Evolutionary conservation across 1,140 invertebrate genomes (phyloP).

Genomic region (Apocrypta bakeri): DNA sequence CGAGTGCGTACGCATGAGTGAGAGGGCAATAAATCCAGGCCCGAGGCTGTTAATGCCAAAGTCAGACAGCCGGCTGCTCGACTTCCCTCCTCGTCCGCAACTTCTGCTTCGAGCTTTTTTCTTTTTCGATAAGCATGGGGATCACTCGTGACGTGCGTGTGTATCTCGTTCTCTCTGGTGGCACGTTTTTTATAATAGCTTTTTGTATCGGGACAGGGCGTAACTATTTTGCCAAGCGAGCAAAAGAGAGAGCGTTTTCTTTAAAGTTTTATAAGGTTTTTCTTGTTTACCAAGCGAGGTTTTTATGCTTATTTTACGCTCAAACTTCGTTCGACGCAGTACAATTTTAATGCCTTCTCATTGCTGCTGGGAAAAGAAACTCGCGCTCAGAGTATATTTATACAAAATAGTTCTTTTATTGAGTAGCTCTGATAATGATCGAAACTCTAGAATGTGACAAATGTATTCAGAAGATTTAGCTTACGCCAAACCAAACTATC

Average conservation of each 20-base stretch:
- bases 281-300: not conserved
- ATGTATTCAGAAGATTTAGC: too few species aligned
- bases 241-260: not conserved
- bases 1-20: not conserved
- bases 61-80: conserved; percentile 54
- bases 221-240: not conserved
- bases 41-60: conserved; percentile 61
- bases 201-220: not conserved
- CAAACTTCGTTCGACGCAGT: not conserved
- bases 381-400: too few species aligned
- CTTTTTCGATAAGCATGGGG: conserved; percentile 1
- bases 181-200: conserved; percentile 29
- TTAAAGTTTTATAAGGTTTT: conserved; percentile 37
- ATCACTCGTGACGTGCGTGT: not conserved
- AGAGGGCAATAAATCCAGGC: conserved; percentile 62
- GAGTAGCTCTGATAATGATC: not conserved
- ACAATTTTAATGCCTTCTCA: not conserved
- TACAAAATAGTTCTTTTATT: too few species aligned
- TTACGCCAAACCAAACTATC: too few species aligned
- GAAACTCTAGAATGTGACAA: not conserved
- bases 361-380: not conserved
- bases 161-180: not conserved
- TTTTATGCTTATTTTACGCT: conserved; percentile 34
- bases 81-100: not conserved
- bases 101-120: not conserved